A percentile compares a stretch with the other conserved stretches of the same genome.
Evolutionary conservation across 2,888 invertebrate species (phyloP).

Genomic region (Apodemia zela): DNA sequence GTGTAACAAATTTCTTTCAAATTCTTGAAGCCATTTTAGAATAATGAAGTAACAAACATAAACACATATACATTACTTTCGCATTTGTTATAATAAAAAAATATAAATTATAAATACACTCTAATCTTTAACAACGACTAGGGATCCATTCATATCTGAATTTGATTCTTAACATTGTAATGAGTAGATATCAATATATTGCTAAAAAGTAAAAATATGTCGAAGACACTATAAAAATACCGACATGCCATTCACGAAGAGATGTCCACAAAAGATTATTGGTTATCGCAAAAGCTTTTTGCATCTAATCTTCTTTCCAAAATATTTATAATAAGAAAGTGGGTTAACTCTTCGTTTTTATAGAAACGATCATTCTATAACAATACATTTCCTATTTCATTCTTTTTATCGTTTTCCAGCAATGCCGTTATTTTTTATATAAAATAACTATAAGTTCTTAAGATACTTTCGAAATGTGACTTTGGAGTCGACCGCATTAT

Average conservation of each 20-base stretch:
- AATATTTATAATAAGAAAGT: slow-evolving; percentile 38
- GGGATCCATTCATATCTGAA: no score
- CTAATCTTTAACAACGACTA: no score
- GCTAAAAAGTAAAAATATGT: no score
- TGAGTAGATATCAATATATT: no score
- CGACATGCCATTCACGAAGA: slow-evolving; percentile 17
- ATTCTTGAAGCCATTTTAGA: no score
- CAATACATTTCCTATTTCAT: slow-evolving; percentile 31
- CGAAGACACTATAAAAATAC: background rate
- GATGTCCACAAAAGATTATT: slow-evolving; percentile 15
- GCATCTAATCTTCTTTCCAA: slow-evolving; percentile 13
- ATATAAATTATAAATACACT: no score
- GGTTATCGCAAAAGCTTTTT: slow-evolving; percentile 33
- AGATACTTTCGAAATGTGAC: slow-evolving; percentile 10
- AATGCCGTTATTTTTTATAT: slow-evolving; percentile 22
- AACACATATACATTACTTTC: no score
- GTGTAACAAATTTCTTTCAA: no score
- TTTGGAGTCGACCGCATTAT: slow-evolving; percentile 1
- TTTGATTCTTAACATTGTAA: no score
- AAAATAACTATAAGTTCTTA: slow-evolving; percentile 4
- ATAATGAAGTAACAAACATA: no score
- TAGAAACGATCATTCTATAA: slow-evolving; percentile 38
- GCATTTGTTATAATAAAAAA: no score
- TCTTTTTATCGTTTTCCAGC: slow-evolving; percentile 36
- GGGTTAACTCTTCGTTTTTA: slow-evolving; percentile 43